Evolutionary conservation across 1,140 invertebrate species (phyloP).

Genomic region (Ridgeia piscesae): DNA sequence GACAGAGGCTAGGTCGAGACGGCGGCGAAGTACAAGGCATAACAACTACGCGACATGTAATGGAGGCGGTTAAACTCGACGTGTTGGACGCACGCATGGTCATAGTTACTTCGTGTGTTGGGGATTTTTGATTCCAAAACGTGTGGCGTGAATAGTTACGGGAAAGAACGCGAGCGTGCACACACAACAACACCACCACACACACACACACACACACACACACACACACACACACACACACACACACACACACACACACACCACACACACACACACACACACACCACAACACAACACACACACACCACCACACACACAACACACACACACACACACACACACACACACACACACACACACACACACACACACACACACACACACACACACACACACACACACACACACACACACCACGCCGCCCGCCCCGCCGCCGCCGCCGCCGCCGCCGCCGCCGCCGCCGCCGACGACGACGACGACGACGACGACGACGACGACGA

Average conservation of each 20-base stretch:
- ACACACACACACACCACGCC: no score
- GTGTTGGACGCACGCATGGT: not conserved
- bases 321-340: no score
- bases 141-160: not conserved
- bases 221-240: slow-evolving; percentile 24
- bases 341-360: no score
- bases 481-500: no score
- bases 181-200: slow-evolving; percentile 1
- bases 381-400: no score
- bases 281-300: no score
- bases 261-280: not conserved
- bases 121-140: not conserved
- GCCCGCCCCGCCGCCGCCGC: no score
- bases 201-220: slow-evolving; percentile 21
- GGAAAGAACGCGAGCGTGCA: not conserved
- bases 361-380: no score
- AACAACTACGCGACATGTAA: not conserved
- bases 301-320: no score
- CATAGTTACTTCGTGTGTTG: not conserved
- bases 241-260: slow-evolving; percentile 16
- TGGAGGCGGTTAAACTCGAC: not conserved
- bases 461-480: no score
- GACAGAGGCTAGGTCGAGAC: slow-evolving; percentile 25
- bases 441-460: no score
- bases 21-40: slow-evolving; percentile 28